Evolutionary conservation across 1,140 invertebrate genomes (phyloP).

Genomic region (Drosophila nasuta): DNA sequence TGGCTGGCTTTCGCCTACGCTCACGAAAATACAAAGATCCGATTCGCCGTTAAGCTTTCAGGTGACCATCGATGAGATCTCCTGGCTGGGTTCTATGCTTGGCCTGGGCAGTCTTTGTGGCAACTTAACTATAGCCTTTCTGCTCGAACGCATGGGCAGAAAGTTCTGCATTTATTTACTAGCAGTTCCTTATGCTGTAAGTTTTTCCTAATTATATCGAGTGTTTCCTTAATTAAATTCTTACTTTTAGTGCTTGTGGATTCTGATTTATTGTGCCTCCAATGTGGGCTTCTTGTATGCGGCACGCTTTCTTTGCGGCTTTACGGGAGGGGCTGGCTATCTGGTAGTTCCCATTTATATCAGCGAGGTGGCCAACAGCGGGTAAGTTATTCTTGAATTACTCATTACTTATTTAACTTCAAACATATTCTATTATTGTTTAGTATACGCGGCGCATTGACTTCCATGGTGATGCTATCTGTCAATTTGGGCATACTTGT

Average conservation of each 20-base stretch:
- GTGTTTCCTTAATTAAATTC: not conserved
- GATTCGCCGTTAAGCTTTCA: constrained; percentile 65
- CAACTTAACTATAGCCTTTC: constrained; percentile 75
- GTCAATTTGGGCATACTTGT: constrained; percentile 92
- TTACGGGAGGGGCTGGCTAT: constrained; percentile 83
- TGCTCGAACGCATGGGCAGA: constrained; percentile 84
- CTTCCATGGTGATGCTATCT: constrained; percentile 93
- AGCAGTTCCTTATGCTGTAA: constrained; percentile 80
- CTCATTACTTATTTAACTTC: not conserved
- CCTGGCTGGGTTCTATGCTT: constrained; percentile 81
- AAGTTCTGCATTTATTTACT: constrained; percentile 84
- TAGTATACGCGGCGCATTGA: constrained; percentile 91
- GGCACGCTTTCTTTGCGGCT: constrained; percentile 84
- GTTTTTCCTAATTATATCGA: constrained; percentile 1
- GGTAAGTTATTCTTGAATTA: constrained; percentile 35
- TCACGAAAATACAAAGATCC: constrained; percentile 59
- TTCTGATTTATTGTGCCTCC: constrained; percentile 81
- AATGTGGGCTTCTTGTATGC: constrained; percentile 78
- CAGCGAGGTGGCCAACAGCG: constrained; percentile 83
- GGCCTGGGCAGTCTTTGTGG: constrained; percentile 76
- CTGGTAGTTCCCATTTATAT: constrained; percentile 84
- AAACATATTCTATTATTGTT: not conserved
- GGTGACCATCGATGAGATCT: constrained; percentile 71
- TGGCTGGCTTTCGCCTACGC: constrained; percentile 85
- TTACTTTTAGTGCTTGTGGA: constrained; percentile 64